A percentile compares a stretch with the other conserved stretches of the same genome.
Evolutionary conservation across 2,113 vertebrate genomes (phyloP).

Genomic region (Indicator maculatus): DNA sequence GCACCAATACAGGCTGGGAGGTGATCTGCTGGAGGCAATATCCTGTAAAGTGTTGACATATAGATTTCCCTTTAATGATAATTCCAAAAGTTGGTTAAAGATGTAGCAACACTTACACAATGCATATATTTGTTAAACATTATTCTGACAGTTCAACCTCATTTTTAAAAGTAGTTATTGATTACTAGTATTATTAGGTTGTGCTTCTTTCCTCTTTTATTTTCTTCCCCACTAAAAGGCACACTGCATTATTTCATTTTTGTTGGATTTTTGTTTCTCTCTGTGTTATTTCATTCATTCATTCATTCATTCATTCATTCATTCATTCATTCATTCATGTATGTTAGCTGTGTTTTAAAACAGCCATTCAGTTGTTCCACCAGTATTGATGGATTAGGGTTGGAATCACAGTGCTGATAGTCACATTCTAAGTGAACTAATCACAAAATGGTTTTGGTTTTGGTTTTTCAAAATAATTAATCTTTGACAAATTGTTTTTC

Average conservation of each 20-base stretch:
- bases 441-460: background rate
- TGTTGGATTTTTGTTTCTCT: too few species aligned
- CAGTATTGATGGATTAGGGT: too few species aligned
- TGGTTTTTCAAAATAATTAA: background rate
- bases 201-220: background rate
- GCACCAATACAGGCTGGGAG: too few species aligned
- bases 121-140: background rate
- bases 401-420: background rate
- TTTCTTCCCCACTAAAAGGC: too few species aligned
- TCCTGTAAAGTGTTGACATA: background rate
- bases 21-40: background rate
- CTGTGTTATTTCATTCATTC: too few species aligned
- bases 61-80: background rate
- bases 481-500: background rate
- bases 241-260: too few species aligned
- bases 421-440: background rate
- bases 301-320: too few species aligned
- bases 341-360: too few species aligned
- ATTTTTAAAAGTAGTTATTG: background rate
- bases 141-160: background rate
- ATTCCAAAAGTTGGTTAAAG: background rate
- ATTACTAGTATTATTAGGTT: background rate
- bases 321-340: too few species aligned
- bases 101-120: background rate
- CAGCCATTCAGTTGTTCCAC: too few species aligned